phyloP scores from a whole-genome alignment of 2,113 vertebrate species.

The Saimiri boliviensis region DNA sequence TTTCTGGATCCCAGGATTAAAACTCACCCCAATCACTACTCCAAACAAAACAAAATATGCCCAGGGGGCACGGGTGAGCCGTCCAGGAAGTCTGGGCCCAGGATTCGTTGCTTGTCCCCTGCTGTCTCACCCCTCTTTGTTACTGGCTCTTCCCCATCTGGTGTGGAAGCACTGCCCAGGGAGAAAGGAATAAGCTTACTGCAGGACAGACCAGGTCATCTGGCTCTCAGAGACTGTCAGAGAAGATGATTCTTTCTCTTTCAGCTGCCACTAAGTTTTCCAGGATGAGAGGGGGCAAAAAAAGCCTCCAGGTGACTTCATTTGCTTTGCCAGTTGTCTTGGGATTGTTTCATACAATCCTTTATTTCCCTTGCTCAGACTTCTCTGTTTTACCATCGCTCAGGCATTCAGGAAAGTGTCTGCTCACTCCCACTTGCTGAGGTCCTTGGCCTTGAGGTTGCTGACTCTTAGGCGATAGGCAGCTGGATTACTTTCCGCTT shows the following conservation, averaged over 20 bases:
- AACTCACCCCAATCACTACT: neutral
- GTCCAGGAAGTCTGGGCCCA: neutral
- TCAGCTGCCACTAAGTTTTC: neutral
- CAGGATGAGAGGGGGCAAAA: neutral
- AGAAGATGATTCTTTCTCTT: neutral
- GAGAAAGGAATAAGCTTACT: neutral
- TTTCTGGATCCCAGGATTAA: neutral
- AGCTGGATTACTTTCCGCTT: neutral
- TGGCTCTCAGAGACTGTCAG: neutral
- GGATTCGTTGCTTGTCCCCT: neutral
- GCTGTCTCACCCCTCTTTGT: neutral
- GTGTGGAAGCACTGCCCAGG: neutral
- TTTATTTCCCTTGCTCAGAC: neutral
- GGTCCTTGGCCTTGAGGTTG: neutral
- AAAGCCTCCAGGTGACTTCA: neutral
- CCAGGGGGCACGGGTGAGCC: neutral
- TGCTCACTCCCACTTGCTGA: neutral
- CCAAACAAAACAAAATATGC: neutral
- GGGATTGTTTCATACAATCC: neutral
- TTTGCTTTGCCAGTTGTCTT: neutral
- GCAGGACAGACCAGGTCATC: neutral
- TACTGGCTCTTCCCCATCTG: neutral
- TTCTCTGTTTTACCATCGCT: neutral
- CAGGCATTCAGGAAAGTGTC: neutral
- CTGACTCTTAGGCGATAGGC: neutral